These are phyloP conservation scores for Babyrousa celebensis DNA, from an alignment of 2,797 vertebrate genomes.

Conservation along the genomic window DNA sequence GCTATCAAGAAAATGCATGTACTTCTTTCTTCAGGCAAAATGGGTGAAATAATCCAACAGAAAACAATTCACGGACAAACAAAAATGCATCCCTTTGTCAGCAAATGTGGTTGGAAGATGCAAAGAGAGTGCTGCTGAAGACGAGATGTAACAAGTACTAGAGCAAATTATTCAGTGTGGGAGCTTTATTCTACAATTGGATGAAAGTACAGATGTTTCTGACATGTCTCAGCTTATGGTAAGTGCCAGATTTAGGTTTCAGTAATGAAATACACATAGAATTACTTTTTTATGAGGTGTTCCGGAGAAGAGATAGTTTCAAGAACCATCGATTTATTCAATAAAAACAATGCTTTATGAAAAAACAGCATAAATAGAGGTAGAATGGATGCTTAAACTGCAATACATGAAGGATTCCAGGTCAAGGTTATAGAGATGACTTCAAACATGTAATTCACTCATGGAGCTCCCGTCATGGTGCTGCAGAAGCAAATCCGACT, in stretches of 20 bases:
- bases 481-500: no score
- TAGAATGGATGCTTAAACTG: neutral
- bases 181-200: neutral
- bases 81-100: slow-evolving; percentile 60
- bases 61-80: slow-evolving; percentile 53
- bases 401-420: slow-evolving; percentile 32
- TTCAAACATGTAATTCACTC: slow-evolving; percentile 1
- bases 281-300: slow-evolving; percentile 79
- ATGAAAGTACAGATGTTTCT: neutral
- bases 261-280: slow-evolving; percentile 74
- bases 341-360: slow-evolving; percentile 75
- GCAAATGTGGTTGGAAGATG: slow-evolving; percentile 7
- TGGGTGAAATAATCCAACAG: slow-evolving; percentile 47
- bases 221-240: neutral
- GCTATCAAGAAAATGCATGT: slow-evolving; percentile 68
- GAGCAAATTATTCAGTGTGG: neutral
- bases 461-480: no score
- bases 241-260: slow-evolving; percentile 14
- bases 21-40: slow-evolving; percentile 70
- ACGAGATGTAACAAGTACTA: neutral
- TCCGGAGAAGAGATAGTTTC: slow-evolving; percentile 67
- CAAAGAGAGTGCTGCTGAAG: neutral
- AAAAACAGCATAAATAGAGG: slow-evolving; percentile 54
- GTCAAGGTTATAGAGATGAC: slow-evolving; percentile 33
- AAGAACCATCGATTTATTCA: slow-evolving; percentile 81